phyloP scores from a whole-genome alignment of 2,888 invertebrate genomes.

The Encarsia formosa region DNA sequence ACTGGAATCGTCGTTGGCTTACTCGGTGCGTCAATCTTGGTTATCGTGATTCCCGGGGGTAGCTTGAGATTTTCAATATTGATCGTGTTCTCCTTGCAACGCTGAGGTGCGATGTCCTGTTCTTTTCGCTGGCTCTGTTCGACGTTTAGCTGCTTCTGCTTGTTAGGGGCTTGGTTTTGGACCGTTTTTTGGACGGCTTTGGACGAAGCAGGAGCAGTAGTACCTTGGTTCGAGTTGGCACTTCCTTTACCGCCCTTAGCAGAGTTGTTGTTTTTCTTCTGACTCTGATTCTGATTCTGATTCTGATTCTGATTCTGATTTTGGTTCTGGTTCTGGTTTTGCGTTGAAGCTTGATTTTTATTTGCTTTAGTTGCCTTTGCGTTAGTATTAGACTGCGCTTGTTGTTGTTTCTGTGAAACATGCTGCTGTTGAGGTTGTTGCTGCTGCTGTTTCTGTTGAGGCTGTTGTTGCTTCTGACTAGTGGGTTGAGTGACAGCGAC shows the following conservation, averaged over 20 bases:
- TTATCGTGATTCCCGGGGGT: constrained; percentile 78
- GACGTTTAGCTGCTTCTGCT: constrained; percentile 27
- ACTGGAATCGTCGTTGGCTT: constrained; percentile 44
- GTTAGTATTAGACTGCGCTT: constrained; percentile 28
- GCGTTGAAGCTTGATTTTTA: constrained; percentile 19
- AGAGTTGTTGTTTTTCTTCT: constrained; percentile 21
- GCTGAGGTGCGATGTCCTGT: not conserved
- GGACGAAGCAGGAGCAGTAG: constrained; percentile 28
- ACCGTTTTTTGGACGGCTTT: constrained; percentile 30
- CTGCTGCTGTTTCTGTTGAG: constrained; percentile 31
- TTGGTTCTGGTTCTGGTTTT: constrained; percentile 20
- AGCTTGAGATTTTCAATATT: constrained; percentile 52
- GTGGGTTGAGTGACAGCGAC: constrained; percentile 1
- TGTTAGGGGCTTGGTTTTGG: constrained; percentile 25
- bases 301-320: constrained; percentile 23
- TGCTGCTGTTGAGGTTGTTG: constrained; percentile 29
- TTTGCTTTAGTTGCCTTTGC: constrained; percentile 21
- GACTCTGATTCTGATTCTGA: constrained; percentile 10
- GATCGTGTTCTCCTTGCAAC: constrained; percentile 35
- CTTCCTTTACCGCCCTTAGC: constrained; percentile 15
- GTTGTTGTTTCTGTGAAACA: constrained; percentile 26
- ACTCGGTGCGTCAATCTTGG: constrained; percentile 60
- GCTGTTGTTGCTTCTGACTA: constrained; percentile 22
- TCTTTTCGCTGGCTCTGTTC: constrained; percentile 25
- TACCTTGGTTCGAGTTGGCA: constrained; percentile 27